Evolutionary conservation across 1,140 invertebrate genomes (phyloP).

Genomic region (Meloidogyne chitwoodi): DNA sequence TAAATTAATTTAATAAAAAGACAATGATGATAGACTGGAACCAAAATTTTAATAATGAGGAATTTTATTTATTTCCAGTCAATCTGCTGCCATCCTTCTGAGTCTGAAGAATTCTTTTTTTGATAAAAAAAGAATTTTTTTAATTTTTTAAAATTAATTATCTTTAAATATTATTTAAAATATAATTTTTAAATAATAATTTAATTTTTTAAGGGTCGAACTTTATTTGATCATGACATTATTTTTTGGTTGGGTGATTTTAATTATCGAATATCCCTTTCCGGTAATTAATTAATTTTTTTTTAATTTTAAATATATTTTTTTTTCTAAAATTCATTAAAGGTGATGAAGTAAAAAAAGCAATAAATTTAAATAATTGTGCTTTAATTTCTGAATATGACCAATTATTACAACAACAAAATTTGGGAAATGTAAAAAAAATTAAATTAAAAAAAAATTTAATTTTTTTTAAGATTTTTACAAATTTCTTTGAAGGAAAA

Average conservation of each 20-base stretch:
- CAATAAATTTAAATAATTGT: slow-evolving; percentile 75
- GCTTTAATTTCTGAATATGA: slow-evolving; percentile 76
- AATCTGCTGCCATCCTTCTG: background rate
- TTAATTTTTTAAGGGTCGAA: slow-evolving; percentile 67
- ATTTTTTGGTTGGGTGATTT: slow-evolving; percentile 99
- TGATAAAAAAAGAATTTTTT: too few relatives aligned
- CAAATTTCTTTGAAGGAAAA: slow-evolving; percentile 84
- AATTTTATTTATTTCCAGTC: background rate
- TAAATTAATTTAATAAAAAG: background rate
- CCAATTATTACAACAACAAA: slow-evolving; percentile 72
- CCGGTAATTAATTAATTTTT: slow-evolving; percentile 64
- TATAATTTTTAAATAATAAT: background rate
- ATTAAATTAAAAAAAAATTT: background rate
- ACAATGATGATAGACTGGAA: background rate
- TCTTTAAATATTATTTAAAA: too few relatives aligned
- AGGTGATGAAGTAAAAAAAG: slow-evolving; percentile 79
- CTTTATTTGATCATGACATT: slow-evolving; percentile 89
- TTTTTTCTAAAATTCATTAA: background rate
- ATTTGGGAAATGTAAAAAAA: slow-evolving; percentile 60
- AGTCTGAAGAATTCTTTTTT: background rate
- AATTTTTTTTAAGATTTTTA: slow-evolving; percentile 77
- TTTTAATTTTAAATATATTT: background rate
- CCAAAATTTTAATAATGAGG: background rate
- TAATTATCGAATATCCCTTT: slow-evolving; percentile 94
- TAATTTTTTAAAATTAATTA: background rate